Conservation (phyloP, 1,140 invertebrate species). For the Brachionus koreanus region DNA sequence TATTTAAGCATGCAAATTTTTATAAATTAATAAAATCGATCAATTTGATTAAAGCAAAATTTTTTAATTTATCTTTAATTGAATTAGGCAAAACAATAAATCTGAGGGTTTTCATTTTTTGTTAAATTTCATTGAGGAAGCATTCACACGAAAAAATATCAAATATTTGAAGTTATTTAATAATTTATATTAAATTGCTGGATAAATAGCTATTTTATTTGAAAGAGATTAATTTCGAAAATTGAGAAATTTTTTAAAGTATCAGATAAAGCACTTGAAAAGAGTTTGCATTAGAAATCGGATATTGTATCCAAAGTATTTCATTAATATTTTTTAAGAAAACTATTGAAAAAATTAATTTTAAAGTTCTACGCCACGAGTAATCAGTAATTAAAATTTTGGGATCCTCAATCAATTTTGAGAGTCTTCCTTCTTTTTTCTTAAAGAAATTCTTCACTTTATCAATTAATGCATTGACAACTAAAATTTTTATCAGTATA, state of each 20-base stretch:
- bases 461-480: not conserved
- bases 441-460: not conserved
- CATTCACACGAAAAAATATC: too few species aligned
- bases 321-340: not conserved
- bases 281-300: not conserved
- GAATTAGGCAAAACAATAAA: not conserved
- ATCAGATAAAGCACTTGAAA: too few species aligned
- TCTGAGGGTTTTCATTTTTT: not conserved
- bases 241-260: too few species aligned
- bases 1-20: not conserved
- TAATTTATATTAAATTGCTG: too few species aligned
- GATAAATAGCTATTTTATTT: too few species aligned
- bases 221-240: too few species aligned
- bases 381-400: not conserved
- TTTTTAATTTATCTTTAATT: not conserved
- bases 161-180: too few species aligned
- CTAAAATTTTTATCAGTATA: not conserved
- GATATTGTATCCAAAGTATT: not conserved
- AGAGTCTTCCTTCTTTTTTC: not conserved
- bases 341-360: too few species aligned
- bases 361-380: not conserved
- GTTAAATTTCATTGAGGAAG: not conserved
- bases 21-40: not conserved
- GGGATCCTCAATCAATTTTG: not conserved
- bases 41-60: not conserved